Evolutionary conservation across 2,797 vertebrate species (phyloP).

Genomic region (Gymnocypris eckloni): DNA sequence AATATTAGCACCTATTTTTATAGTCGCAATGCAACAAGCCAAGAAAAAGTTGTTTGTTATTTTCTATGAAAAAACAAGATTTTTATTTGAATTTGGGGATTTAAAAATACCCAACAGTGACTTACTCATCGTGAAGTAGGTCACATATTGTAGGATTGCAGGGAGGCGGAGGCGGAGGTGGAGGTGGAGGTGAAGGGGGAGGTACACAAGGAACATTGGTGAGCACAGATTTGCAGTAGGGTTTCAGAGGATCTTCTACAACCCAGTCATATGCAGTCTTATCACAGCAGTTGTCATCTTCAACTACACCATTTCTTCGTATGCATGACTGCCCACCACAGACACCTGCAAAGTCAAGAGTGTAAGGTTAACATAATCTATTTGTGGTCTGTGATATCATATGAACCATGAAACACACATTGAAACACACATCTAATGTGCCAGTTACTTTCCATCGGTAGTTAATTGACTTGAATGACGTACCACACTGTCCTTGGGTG

Average conservation of each 20-base stretch:
- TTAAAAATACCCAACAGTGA: constrained; percentile 24
- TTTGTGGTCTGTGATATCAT: background rate
- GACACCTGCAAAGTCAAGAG: constrained; percentile 65
- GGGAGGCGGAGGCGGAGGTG: rapidly evolving
- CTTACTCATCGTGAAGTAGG: constrained; percentile 70
- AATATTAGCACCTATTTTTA: background rate
- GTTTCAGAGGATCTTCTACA: constrained; percentile 66
- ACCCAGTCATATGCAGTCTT: constrained; percentile 76
- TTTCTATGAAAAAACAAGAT: background rate
- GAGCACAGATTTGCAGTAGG: constrained; percentile 63
- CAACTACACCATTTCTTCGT: constrained; percentile 69
- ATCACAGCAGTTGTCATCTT: constrained; percentile 72
- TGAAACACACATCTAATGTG: too few species aligned
- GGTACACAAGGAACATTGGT: constrained; percentile 56
- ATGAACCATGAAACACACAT: background rate
- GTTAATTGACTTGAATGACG: constrained; percentile 40
- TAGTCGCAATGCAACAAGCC: background rate
- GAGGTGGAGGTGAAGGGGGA: rapidly evolving
- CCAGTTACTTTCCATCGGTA: background rate
- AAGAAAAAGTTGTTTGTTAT: background rate
- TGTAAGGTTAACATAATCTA: background rate
- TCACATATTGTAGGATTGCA: constrained; percentile 65
- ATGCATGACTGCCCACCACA: constrained; percentile 74
- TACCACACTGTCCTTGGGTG: constrained; percentile 79
- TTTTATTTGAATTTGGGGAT: constrained; percentile 11